Percentiles rank a stretch among this genome's conserved stretches.
These are phyloP conservation scores for Ceriagrion tenellum DNA, from an alignment of 2,888 invertebrate genomes.

Conservation along the genomic window DNA sequence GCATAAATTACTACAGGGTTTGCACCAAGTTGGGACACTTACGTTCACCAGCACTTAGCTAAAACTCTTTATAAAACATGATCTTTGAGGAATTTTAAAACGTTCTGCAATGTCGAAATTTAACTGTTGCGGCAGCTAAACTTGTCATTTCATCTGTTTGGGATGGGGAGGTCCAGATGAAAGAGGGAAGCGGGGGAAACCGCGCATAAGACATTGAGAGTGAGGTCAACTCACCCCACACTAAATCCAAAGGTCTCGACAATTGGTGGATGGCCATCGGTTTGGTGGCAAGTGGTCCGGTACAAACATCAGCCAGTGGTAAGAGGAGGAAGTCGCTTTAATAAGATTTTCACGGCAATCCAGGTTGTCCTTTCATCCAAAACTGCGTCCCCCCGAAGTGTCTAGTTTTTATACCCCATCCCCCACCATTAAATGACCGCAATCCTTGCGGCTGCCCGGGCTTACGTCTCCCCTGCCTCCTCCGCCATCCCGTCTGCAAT, in stretches of 20 bases:
- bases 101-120: too few species aligned
- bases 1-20: too few species aligned
- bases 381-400: too few species aligned
- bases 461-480: background rate
- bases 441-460: background rate
- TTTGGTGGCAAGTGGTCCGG: background rate
- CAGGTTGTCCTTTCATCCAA: too few species aligned
- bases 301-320: background rate
- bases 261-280: background rate
- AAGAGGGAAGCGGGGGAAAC: background rate
- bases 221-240: background rate
- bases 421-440: background rate
- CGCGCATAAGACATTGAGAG: background rate
- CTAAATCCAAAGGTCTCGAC: background rate
- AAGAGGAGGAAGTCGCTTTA: background rate
- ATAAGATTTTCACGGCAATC: background rate
- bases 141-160: too few species aligned
- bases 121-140: too few species aligned
- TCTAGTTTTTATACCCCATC: background rate
- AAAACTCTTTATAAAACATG: too few species aligned
- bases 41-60: too few species aligned
- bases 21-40: too few species aligned
- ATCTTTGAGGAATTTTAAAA: too few species aligned
- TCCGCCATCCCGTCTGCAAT: background rate
- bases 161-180: background rate